These are phyloP conservation scores for Nannoperca obscura DNA, from an alignment of 2,797 vertebrate species.

Conservation along the genomic window DNA sequence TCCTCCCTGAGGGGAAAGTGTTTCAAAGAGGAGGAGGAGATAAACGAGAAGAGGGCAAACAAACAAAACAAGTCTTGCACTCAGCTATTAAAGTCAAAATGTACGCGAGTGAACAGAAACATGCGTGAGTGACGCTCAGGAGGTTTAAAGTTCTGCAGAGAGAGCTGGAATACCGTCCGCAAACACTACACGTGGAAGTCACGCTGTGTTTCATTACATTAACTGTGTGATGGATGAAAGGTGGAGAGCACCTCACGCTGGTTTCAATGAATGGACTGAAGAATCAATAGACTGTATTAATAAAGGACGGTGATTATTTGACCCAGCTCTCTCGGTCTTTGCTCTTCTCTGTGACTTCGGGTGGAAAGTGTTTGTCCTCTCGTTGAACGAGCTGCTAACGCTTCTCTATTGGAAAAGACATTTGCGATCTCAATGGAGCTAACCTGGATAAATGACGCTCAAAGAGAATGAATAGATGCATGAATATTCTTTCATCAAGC, in stretches of 20 bases:
- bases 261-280: too few relatives aligned
- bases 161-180: background rate
- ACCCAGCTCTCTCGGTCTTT: background rate
- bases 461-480: background rate
- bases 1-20: constrained; percentile 14
- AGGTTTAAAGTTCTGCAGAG: background rate
- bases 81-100: constrained; percentile 1
- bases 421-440: background rate
- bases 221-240: too few relatives aligned
- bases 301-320: background rate
- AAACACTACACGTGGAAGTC: too few relatives aligned
- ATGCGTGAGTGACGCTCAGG: background rate
- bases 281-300: background rate
- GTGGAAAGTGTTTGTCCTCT: constrained; percentile 8
- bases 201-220: too few relatives aligned
- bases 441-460: constrained; percentile 26
- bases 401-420: constrained; percentile 10
- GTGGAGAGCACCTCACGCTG: too few relatives aligned
- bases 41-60: constrained; percentile 17
- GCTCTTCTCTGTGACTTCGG: background rate
- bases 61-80: background rate
- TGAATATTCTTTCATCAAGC: background rate
- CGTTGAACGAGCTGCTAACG: constrained; percentile 14
- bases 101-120: constrained; percentile 10
- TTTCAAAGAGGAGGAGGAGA: background rate